Evolutionary conservation across 2,888 invertebrate genomes (phyloP), one percentile per base, ranked within the genome.

Genomic region (Erannis defoliaria): DNA sequence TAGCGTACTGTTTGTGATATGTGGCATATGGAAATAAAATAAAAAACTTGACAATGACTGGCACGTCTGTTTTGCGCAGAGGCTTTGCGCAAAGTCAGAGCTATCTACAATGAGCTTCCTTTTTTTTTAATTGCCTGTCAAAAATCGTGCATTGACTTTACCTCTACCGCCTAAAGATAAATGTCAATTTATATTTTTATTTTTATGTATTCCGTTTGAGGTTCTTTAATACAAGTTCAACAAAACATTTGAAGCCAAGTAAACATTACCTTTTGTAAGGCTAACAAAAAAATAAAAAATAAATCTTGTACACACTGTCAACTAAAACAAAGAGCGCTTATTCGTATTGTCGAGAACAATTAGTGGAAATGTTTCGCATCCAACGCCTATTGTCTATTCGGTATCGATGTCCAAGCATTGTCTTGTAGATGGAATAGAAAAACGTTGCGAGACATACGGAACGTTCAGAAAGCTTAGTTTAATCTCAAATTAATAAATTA

Each of bases 401-500:
- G 65, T 69, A 69, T 72, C 68, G 70, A 69, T 73, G 68, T 75
- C 71, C 66, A 50, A 21, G 70, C 53, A 72, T 76, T 75, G 76
- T 76, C 62, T 72, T 29, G 5, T 48, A 43, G 26, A 46, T 64
- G 62, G 67, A 71, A 72, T 65, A 70, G 65, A 71, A 73, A 73
- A 67, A 67, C 49, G 33, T 18, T 38, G 40, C n/a, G 55, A 0
- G 59, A 67, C 62, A 71, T 56, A 61, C 57, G 29, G 58, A n/a
- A 14, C 16, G 18, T 16, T 12, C 35, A 5, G 26, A 37, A 18
- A 38, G 48, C 50, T 12, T n/a, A 6, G 2, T 29, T 12, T 35
- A 19, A 10, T 33, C 16, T 8, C 6, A 2, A 23, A 5, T 12
- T 10, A 6, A 19, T 19, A 23, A 5, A 23, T 23, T 23, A 23